Percentiles rank a stretch among this genome's conserved stretches.
Evolutionary conservation across 2,797 vertebrate species (phyloP).

Genomic region (Dromococcyx pavoninus): DNA sequence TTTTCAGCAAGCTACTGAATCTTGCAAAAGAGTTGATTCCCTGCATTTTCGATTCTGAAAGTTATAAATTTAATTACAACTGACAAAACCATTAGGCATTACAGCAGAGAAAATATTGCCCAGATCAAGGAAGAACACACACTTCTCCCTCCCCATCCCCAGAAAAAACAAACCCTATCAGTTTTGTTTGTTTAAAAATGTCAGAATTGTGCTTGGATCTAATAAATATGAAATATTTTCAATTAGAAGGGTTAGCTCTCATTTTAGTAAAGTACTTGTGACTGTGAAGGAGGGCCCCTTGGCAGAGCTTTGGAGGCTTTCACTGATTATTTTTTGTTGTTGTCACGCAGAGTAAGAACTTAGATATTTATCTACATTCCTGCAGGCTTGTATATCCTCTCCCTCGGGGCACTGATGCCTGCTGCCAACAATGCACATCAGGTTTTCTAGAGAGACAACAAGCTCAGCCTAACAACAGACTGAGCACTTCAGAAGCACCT

Average conservation of each 20-base stretch:
- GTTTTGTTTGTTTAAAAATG: neutral
- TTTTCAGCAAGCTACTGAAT: neutral
- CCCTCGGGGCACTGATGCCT: neutral
- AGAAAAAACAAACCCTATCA: neutral
- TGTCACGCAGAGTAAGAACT: neutral
- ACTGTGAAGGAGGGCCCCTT: neutral
- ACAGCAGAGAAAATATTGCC: neutral
- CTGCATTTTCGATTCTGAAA: neutral
- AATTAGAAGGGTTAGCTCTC: neutral
- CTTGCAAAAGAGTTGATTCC: neutral
- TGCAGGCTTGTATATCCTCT: conserved; percentile 37
- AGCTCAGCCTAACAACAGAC: neutral
- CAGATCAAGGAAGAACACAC: neutral
- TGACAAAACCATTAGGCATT: neutral
- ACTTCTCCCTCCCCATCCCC: neutral
- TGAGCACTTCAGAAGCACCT: neutral
- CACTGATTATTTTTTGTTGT: neutral
- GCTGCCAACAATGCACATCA: neutral
- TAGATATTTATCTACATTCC: conserved; percentile 49
- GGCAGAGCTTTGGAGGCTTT: conserved; percentile 12
- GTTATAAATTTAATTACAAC: neutral
- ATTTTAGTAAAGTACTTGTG: neutral
- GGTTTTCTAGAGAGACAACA: neutral
- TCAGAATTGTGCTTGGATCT: neutral
- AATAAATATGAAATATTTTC: neutral